A percentile compares a stretch with the other conserved stretches of the same genome.
Evolutionary conservation across 2,113 vertebrate species (phyloP).

Genomic region (Rhinolophus ferrumequinum): DNA sequence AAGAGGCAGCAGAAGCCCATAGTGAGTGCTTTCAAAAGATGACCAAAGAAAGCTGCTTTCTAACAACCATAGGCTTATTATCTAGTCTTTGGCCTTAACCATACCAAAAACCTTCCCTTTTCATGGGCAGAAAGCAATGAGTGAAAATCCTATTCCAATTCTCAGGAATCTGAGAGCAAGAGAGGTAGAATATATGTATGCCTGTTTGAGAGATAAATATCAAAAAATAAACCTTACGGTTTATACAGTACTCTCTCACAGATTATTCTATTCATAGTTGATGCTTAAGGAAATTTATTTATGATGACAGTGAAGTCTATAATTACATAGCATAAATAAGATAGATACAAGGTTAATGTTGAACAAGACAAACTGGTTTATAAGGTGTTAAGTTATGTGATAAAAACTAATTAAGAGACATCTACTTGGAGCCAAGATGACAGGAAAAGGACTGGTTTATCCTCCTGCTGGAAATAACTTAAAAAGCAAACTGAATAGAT

Average conservation of each 20-base stretch:
- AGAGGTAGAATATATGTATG: background rate
- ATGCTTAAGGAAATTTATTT: background rate
- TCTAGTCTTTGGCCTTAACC: background rate
- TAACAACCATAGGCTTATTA: background rate
- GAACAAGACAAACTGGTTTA: constrained; percentile 25
- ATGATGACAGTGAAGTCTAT: background rate
- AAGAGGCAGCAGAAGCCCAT: background rate
- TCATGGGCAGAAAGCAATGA: background rate
- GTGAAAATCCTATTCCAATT: background rate
- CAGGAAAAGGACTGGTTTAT: background rate
- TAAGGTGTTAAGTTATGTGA: background rate
- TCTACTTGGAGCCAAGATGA: background rate
- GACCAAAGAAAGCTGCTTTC: background rate
- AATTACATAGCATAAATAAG: background rate
- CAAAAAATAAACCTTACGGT: background rate
- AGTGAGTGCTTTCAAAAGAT: background rate
- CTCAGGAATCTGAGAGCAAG: background rate
- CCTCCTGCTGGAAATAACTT: background rate
- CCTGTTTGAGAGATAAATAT: background rate
- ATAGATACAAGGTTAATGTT: background rate
- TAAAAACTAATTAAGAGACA: background rate
- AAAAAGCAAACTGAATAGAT: background rate
- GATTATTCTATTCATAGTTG: background rate
- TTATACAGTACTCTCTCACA: background rate
- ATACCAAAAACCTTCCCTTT: background rate